These are phyloP conservation scores for Scalopus aquaticus DNA, from an alignment of 2,113 vertebrate species.

Conservation along the genomic window DNA sequence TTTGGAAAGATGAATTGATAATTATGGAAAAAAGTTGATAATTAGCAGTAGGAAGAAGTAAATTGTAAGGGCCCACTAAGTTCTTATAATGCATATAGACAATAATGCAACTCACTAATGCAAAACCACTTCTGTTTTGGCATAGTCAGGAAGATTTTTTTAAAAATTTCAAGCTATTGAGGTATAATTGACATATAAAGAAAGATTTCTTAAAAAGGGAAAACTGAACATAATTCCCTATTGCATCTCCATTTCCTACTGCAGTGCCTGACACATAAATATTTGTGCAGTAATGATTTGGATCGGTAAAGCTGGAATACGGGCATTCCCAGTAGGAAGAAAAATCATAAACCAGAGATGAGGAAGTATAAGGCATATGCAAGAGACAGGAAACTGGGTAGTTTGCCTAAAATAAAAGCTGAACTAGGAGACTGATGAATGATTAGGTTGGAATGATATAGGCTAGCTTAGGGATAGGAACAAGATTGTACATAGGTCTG, in stretches of 20 bases:
- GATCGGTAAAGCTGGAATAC: not conserved
- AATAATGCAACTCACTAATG: not conserved
- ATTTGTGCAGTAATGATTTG: slow-evolving; percentile 26
- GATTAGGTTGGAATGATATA: not conserved
- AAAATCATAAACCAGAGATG: not conserved
- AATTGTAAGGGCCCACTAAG: not conserved
- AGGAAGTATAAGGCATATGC: not conserved
- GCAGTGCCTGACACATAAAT: not conserved
- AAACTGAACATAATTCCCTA: not conserved
- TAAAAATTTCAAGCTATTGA: not conserved
- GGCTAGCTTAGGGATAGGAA: not conserved
- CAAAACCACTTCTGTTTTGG: not conserved
- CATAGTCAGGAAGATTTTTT: not conserved
- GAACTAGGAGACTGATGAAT: not conserved
- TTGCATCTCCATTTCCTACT: not conserved
- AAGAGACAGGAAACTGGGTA: not conserved
- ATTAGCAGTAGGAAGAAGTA: not conserved
- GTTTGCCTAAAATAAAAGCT: not conserved
- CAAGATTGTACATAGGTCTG: not conserved
- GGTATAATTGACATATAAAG: not conserved
- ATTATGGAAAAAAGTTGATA: not conserved
- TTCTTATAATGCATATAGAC: not conserved
- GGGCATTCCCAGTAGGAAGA: not conserved
- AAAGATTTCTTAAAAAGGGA: not conserved
- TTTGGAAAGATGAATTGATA: not conserved